phyloP scores from a whole-genome alignment of 23 tunicate genomes.

The Styela clava region DNA sequence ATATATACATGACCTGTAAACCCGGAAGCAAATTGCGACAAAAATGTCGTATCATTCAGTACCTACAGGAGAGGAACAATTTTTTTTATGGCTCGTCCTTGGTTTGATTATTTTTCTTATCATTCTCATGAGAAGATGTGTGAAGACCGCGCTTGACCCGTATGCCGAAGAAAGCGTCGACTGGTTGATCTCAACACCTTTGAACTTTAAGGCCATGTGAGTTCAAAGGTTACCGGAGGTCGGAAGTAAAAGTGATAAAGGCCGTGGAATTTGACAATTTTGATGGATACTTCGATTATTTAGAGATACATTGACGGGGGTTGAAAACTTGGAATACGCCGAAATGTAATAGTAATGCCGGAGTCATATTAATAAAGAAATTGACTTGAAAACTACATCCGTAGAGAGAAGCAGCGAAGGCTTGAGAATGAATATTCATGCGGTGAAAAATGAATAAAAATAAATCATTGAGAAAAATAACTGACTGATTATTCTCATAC shows the following conservation, averaged over 20 bases:
- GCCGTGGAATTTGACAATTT: conserved; percentile 46
- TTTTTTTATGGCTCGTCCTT: conserved; percentile 13
- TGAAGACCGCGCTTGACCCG: conserved; percentile 20
- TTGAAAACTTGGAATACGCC: no score
- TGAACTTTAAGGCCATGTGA: conserved; percentile 36
- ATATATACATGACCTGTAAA: background rate
- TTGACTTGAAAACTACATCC: no score
- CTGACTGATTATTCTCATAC: no score
- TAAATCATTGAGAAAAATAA: no score
- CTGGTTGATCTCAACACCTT: conserved; percentile 25
- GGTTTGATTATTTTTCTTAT: conserved; percentile 6
- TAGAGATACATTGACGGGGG: no score
- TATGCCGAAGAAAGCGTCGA: conserved; percentile 27
- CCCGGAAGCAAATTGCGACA: background rate
- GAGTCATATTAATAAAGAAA: no score
- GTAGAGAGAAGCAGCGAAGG: no score
- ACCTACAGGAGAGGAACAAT: conserved; percentile 8
- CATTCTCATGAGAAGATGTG: conserved; percentile 22
- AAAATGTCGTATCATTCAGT: background rate
- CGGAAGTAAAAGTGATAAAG: background rate
- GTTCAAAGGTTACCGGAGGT: background rate
- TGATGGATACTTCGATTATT: conserved; percentile 65
- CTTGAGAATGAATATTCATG: no score
- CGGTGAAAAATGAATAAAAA: no score
- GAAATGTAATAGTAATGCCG: no score